These are phyloP conservation scores for Neoniphon sammara DNA, from an alignment of 2,797 vertebrate genomes.

Conservation along the genomic window DNA sequence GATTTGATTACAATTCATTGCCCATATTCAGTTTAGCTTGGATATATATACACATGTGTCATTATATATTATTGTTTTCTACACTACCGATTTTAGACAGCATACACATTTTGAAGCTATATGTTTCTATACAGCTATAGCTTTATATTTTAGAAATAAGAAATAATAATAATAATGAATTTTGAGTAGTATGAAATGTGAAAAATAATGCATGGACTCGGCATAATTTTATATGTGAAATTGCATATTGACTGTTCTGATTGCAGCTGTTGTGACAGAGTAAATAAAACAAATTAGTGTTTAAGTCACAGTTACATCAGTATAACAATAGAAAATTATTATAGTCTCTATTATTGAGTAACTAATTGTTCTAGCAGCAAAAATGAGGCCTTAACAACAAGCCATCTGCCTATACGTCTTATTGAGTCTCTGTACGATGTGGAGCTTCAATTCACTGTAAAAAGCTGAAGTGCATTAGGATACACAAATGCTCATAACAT, in stretches of 20 bases:
- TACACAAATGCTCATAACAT: slow-evolving; percentile 68
- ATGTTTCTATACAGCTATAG: not conserved
- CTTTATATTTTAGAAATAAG: not conserved
- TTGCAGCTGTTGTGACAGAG: not conserved
- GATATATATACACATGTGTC: not conserved
- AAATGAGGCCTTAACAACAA: slow-evolving; percentile 43
- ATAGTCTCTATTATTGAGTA: slow-evolving; percentile 19
- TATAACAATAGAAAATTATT: slow-evolving; percentile 27
- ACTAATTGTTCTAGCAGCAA: slow-evolving; percentile 41
- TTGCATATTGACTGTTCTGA: not conserved
- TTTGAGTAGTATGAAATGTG: not conserved
- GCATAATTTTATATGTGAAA: not conserved
- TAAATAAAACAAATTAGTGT: slow-evolving; percentile 14
- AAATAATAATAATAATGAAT: too few species aligned
- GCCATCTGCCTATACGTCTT: slow-evolving; percentile 24
- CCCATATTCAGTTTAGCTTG: not conserved
- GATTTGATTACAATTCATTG: not conserved
- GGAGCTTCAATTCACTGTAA: slow-evolving; percentile 35
- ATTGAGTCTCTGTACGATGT: slow-evolving; percentile 33
- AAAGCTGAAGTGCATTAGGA: slow-evolving; percentile 62
- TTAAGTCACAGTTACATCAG: slow-evolving; percentile 45
- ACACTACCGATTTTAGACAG: not conserved
- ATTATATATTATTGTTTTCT: not conserved
- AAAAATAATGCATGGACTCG: not conserved
- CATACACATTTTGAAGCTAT: slow-evolving; percentile 1